These are phyloP conservation scores for Achatina immaculata DNA, from an alignment of 1,140 invertebrate species.

Conservation along the genomic window DNA sequence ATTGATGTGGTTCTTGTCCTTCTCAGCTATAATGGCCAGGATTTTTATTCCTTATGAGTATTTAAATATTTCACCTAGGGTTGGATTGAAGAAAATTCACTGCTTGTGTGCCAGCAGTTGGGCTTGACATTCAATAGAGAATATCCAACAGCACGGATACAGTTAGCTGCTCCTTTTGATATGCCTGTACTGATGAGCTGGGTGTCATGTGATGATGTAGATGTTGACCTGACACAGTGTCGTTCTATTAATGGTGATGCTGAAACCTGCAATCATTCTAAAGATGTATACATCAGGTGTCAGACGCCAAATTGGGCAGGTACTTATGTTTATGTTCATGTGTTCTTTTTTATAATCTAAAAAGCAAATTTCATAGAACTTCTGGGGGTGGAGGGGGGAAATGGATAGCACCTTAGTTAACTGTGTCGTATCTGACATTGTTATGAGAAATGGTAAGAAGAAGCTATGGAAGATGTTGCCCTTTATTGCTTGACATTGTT, in stretches of 20 bases:
- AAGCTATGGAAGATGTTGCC: too few species aligned
- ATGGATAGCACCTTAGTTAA: too few species aligned
- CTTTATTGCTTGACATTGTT: too few species aligned
- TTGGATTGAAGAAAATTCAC: conserved; percentile 93
- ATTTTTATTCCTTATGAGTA: too few species aligned
- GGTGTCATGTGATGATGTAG: conserved; percentile 90
- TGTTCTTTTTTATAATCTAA: not conserved
- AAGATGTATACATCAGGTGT: conserved; percentile 67
- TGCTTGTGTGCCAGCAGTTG: conserved; percentile 94
- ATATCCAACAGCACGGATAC: conserved; percentile 83
- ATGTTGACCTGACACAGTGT: conserved; percentile 92
- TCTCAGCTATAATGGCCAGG: too few species aligned
- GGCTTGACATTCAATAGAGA: conserved; percentile 92
- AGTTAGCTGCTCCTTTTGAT: conserved; percentile 44
- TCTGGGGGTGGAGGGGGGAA: too few species aligned
- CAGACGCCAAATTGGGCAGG: conserved; percentile 69
- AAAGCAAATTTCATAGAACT: not conserved
- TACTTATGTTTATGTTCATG: conserved; percentile 44
- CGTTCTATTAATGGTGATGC: conserved; percentile 84
- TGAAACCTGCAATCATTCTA: conserved; percentile 53
- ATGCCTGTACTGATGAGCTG: conserved; percentile 77
- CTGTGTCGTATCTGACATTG: too few species aligned
- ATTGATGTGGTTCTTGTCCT: too few species aligned
- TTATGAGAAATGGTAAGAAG: too few species aligned
- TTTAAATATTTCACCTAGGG: conserved; percentile 75